Conservation (phyloP, 2,797 vertebrate species). For the Eutrigla gurnardus region DNA sequence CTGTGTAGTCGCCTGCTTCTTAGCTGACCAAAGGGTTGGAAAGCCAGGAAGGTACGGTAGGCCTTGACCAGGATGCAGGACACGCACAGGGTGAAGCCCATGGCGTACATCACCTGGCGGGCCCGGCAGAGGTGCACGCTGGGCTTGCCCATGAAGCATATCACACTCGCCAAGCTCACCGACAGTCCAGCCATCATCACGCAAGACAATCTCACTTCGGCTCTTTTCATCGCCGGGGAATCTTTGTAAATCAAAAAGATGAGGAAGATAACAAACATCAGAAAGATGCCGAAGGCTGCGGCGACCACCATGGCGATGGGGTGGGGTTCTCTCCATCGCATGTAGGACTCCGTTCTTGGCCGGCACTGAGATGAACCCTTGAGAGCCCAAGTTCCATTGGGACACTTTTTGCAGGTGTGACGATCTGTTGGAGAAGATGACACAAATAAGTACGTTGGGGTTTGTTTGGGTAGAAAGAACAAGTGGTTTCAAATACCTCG, state of each 20-base stretch:
- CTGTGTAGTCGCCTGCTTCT: constrained; percentile 31
- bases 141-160: constrained; percentile 74
- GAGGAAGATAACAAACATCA: constrained; percentile 58
- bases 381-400: constrained; percentile 52
- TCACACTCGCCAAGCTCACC: constrained; percentile 71
- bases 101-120: constrained; percentile 74
- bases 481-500: not conserved
- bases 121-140: constrained; percentile 62
- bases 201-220: constrained; percentile 68
- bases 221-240: constrained; percentile 63
- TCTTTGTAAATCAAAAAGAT: constrained; percentile 67
- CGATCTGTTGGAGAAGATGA: constrained; percentile 56
- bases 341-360: constrained; percentile 42
- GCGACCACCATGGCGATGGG: constrained; percentile 70
- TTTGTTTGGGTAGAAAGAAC: not conserved
- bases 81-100: constrained; percentile 81
- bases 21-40: constrained; percentile 59
- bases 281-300: constrained; percentile 60
- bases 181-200: constrained; percentile 74
- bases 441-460: not conserved
- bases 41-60: constrained; percentile 71
- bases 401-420: constrained; percentile 61
- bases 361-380: constrained; percentile 47
- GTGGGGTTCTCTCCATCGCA: constrained; percentile 65
- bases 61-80: constrained; percentile 79